Percentiles rank a stretch among this genome's conserved stretches.
Conservation (phyloP, 2,113 vertebrate genomes). For the Thunnus maccoyii region DNA sequence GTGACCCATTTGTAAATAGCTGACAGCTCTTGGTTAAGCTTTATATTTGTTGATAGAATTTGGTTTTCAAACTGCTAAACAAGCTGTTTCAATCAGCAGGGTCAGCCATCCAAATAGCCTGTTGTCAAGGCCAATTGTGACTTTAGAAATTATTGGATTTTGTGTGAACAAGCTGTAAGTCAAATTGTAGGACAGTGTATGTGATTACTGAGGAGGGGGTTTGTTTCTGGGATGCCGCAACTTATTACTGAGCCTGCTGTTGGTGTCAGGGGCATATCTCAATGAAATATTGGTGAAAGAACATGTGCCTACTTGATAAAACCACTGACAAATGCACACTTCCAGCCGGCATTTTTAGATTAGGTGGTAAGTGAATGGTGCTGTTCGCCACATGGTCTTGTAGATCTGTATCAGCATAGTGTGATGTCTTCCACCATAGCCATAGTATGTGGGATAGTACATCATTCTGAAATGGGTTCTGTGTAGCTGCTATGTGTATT, state of each 20-base stretch:
- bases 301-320: conserved; percentile 38
- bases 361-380: conserved; percentile 38
- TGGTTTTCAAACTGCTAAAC: conserved; percentile 60
- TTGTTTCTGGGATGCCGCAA: conserved; percentile 1
- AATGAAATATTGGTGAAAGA: conserved; percentile 57
- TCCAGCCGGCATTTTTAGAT: conserved; percentile 51
- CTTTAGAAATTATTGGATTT: conserved; percentile 69
- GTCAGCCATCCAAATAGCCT: conserved; percentile 71
- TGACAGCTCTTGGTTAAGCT: conserved; percentile 49
- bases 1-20: conserved; percentile 38
- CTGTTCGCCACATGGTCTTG: conserved; percentile 18
- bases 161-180: conserved; percentile 49
- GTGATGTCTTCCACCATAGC: neutral
- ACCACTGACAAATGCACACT: conserved; percentile 34
- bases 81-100: conserved; percentile 56
- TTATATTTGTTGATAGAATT: conserved; percentile 50
- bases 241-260: conserved; percentile 18
- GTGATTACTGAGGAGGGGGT: conserved; percentile 24
- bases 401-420: conserved; percentile 47
- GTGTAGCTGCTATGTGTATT: neutral
- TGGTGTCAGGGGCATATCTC: conserved; percentile 49
- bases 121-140: conserved; percentile 54
- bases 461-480: conserved; percentile 20
- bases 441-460: neutral
- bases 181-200: conserved; percentile 25